Base-by-base conservation (phyloP, 2,888 invertebrate species). In the Drosophila rellima region DNA sequence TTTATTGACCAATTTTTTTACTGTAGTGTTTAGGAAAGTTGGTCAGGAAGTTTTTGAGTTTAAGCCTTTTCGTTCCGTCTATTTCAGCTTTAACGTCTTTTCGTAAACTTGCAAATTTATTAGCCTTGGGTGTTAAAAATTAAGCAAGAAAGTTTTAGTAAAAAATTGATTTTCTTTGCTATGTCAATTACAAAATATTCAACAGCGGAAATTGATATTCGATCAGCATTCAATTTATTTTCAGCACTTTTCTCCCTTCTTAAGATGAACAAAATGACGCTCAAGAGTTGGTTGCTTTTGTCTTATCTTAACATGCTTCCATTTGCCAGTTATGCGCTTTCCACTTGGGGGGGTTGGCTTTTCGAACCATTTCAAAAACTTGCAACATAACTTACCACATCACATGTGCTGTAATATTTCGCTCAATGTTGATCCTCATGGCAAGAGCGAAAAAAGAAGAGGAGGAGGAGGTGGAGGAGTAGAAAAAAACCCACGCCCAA, bases 401-500 rank as follows among this genome's bases (percentile, higher is more conserved):
- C 31, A 40, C 37, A 20, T n/a, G 17, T 57, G 57, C 61, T 54
- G 54, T 54, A 61, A 61, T 54, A 44, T 26, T 45, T 54, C 45
- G 44, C 52, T 52, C 51, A 42, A 35, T 35, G 33, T 29, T 52
- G 44, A 52, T 63, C 47, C 63, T 50, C 48, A 50, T 7, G 39
- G 56, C 23, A 35, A 54, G 48, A 42, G 42, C 31, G 31, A 18
- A 18, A 2, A 10, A 39, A 39, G 26, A 7, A 2, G 26, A 11
- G 6, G 5, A 11, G 10, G 23, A n/a, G 5, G 31, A 42, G 5
- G 37, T 6, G 3, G 2, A 15, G 10, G 35, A n/a, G 5, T 18
- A 31, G 4, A 6, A 39, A 48, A 29, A 42, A 17, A 29, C 51
- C 39, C 51, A 74, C 71, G 71, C 77, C 74, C 45, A 52, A 29